Evolutionary conservation across 1,140 invertebrate genomes (phyloP).

Genomic region (Diorhabda carinulata): DNA sequence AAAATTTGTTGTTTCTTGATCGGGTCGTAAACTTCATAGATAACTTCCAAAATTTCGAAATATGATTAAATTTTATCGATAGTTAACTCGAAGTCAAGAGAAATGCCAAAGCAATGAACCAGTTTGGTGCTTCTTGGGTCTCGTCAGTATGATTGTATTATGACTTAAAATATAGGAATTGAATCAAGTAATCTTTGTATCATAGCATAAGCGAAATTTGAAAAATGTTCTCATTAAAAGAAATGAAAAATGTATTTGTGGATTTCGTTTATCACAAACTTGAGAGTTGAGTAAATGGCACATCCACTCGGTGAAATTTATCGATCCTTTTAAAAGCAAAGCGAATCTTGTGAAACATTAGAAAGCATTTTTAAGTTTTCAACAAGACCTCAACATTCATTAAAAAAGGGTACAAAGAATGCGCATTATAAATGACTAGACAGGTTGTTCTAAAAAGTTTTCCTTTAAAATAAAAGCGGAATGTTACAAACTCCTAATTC

Average conservation of each 20-base stretch:
- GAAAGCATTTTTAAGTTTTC: slow-evolving; percentile 33
- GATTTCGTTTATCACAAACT: neutral
- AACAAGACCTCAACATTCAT: slow-evolving; percentile 22
- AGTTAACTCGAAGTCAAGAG: too few species aligned
- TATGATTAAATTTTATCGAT: too few species aligned
- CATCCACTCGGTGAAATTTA: slow-evolving; percentile 13
- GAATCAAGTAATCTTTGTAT: neutral
- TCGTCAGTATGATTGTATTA: too few species aligned
- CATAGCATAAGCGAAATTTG: slow-evolving; percentile 10
- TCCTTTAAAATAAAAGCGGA: slow-evolving; percentile 26
- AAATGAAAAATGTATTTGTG: neutral
- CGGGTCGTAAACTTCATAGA: too few species aligned
- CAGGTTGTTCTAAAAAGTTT: slow-evolving; percentile 32
- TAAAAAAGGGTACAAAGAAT: slow-evolving; percentile 30
- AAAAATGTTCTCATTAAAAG: neutral
- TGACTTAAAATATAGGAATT: too few species aligned
- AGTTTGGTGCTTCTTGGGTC: too few species aligned
- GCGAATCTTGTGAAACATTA: slow-evolving; percentile 12
- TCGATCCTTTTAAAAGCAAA: slow-evolving; percentile 10
- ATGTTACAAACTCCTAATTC: slow-evolving; percentile 41
- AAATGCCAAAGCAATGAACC: too few species aligned
- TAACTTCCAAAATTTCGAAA: too few species aligned
- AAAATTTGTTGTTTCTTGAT: too few species aligned
- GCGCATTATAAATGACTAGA: slow-evolving; percentile 36
- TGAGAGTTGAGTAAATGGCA: neutral